These are phyloP conservation scores for Ardeotis arabs DNA, from an alignment of 2,113 vertebrate genomes.

Conservation along the genomic window DNA sequence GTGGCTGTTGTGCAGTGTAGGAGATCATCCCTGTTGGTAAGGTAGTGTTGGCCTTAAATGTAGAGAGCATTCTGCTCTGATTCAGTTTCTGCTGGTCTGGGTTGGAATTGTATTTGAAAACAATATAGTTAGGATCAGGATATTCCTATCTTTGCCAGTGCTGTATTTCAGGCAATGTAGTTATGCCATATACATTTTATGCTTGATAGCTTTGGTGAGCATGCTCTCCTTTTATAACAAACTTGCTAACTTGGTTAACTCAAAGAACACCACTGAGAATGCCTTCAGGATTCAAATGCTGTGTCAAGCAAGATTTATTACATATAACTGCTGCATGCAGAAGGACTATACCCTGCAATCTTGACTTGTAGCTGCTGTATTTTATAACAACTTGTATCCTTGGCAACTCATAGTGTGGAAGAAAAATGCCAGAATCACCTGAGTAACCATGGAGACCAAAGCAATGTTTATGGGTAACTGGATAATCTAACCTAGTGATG, in stretches of 20 bases:
- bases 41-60: neutral
- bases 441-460: conserved; percentile 29
- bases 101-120: neutral
- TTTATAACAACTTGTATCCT: conserved; percentile 24
- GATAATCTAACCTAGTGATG: neutral
- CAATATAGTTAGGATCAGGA: neutral
- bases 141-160: neutral
- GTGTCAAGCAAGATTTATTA: neutral
- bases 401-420: neutral
- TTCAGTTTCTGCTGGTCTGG: neutral
- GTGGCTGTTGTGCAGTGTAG: neutral
- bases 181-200: neutral
- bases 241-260: neutral
- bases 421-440: neutral
- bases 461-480: neutral
- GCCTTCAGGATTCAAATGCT: neutral
- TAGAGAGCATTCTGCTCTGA: neutral
- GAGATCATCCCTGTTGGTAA: neutral
- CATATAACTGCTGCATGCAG: neutral
- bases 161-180: neutral
- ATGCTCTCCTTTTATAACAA: neutral
- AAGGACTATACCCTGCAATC: neutral
- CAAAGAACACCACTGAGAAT: neutral
- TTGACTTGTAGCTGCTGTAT: neutral
- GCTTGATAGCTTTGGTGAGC: neutral